phyloP scores from a whole-genome alignment of 2,113 vertebrate species.

The Hucho hucho region DNA sequence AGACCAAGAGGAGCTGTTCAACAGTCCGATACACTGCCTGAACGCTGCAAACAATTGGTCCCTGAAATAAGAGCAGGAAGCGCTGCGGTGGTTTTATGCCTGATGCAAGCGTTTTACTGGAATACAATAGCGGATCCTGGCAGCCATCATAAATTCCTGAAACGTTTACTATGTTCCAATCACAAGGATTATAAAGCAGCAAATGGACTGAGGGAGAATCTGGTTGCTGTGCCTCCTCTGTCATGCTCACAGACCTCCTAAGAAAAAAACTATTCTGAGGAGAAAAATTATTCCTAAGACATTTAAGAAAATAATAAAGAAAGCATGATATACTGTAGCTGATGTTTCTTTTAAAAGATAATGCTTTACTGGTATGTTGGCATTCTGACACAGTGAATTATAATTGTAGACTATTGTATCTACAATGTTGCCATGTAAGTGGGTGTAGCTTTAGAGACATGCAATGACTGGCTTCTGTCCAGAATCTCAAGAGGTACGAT shows the following conservation, averaged over 20 bases:
- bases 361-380: background rate
- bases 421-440: too few relatives aligned
- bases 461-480: too few relatives aligned
- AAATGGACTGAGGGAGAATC: slow-evolving; percentile 27
- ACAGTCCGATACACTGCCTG: slow-evolving; percentile 6
- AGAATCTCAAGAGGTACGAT: too few relatives aligned
- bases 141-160: slow-evolving; percentile 32
- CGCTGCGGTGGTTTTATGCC: slow-evolving; percentile 7
- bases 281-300: background rate
- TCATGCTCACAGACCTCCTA: background rate
- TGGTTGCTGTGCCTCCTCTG: slow-evolving; percentile 9
- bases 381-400: background rate
- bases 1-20: slow-evolving; percentile 21
- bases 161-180: slow-evolving; percentile 34
- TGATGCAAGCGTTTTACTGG: slow-evolving; percentile 30
- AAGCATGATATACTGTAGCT: background rate
- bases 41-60: slow-evolving; percentile 14
- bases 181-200: slow-evolving; percentile 38
- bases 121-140: slow-evolving; percentile 29
- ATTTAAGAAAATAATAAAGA: background rate
- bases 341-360: background rate
- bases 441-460: too few relatives aligned
- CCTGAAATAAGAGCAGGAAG: slow-evolving; percentile 13
- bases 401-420: too few relatives aligned
- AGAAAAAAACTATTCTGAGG: background rate